A percentile compares a stretch with the other conserved stretches of the same genome.
These are phyloP conservation scores for Oncorhynchus clarkii DNA, from an alignment of 2,113 vertebrate genomes.

Conservation along the genomic window DNA sequence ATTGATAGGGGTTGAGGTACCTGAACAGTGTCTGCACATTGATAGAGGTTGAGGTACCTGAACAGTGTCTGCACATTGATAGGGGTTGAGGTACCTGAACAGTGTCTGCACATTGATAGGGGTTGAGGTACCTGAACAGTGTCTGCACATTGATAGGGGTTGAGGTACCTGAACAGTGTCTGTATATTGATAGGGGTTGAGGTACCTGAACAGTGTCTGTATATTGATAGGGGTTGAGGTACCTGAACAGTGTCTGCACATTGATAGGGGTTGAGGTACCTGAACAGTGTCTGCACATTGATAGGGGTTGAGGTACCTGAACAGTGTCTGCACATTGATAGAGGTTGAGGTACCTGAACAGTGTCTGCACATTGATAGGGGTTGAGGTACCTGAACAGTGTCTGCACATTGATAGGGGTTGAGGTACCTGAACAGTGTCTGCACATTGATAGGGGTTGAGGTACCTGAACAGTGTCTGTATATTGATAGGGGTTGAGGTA, in stretches of 20 bases:
- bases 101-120: constrained; percentile 95
- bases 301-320: no score
- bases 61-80: constrained; percentile 96
- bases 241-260: no score
- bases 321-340: constrained; percentile 86
- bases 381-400: constrained; percentile 96
- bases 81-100: constrained; percentile 94
- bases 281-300: no score
- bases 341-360: constrained; percentile 83
- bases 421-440: constrained; percentile 97
- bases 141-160: constrained; percentile 84
- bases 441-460: constrained; percentile 75
- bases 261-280: constrained; percentile 81
- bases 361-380: constrained; percentile 92
- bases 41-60: constrained; percentile 81
- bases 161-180: no score
- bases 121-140: constrained; percentile 95
- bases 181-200: no score
- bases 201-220: no score
- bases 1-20: no score
- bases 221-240: no score
- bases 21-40: constrained; percentile 79
- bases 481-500: no score
- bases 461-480: no score
- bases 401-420: constrained; percentile 93